Evolutionary conservation across 2,888 invertebrate genomes (phyloP), one percentile per base, ranked within the genome.

Genomic region (Agriopis marginaria): DNA sequence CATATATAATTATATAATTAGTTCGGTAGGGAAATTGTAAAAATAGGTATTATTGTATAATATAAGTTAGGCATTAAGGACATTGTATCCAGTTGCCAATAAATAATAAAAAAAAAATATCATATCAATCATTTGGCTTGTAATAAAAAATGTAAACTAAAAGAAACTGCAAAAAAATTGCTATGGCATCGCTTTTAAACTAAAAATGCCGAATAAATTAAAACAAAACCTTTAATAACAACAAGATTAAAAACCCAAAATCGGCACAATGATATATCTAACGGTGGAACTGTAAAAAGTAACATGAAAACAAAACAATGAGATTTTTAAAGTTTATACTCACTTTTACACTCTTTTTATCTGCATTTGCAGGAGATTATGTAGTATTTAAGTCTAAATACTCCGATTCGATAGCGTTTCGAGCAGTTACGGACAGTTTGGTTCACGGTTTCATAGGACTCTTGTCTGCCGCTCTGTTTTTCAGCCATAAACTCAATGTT

Each of bases 361-460:
- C 86, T 0, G 86, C 91, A 0, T 73, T 86, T 39, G 1, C 87
- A 7, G 93, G 93, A 23, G 93, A 93, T 77, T 82, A 85, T 70
- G 45, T 92, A 2, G 94, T 93, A 2, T 93, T 91, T 73, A 83
- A 85, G 65, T 90, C 91, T 0, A 89, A 82, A 80, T 89, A 85
- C 75, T 86, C 92, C 0, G 70, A 82, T 4, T 89, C 86, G 0
- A 77, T 79, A 61, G 60, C 82, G 0, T 91, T 89, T 67, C 82
- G 91, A 14, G 92, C 91, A 0, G 54, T 89, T 14, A 49, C 86
- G 0, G 93, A 93, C 58, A 89, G 84, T 56, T 14, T 81, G 1
- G 86, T 90, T 0, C 93, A 93, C 51, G 89, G 84, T 0, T 75
- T 65, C 0, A 80, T 93, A 5, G 93, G 93, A 0, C 83, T 87